phyloP scores from a whole-genome alignment of 2,888 invertebrate genomes.

The Myopa testacea region DNA sequence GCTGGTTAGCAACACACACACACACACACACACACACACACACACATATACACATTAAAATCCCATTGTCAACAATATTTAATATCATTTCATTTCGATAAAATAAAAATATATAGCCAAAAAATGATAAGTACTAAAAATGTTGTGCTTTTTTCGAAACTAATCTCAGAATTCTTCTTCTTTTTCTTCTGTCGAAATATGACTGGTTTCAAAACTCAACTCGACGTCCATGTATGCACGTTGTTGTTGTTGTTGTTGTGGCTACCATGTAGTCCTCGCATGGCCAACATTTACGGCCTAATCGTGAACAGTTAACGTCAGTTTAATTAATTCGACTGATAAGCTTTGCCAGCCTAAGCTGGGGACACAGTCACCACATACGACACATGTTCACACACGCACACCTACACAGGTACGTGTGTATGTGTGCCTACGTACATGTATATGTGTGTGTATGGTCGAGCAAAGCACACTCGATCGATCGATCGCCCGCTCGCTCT shows the following conservation, averaged over 20 bases:
- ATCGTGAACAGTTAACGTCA: slow-evolving; percentile 26
- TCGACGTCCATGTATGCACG: too few species aligned
- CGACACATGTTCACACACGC: neutral
- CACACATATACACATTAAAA: too few species aligned
- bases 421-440: neutral
- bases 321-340: slow-evolving; percentile 33
- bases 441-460: neutral
- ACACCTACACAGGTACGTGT: neutral
- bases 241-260: neutral
- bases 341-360: neutral
- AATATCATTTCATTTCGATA: too few species aligned
- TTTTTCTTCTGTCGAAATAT: too few species aligned
- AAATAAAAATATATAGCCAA: too few species aligned
- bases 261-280: neutral
- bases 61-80: too few species aligned
- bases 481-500: neutral
- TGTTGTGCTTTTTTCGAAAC: too few species aligned
- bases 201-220: too few species aligned
- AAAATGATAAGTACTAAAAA: too few species aligned
- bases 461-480: neutral
- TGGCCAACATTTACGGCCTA: slow-evolving; percentile 11
- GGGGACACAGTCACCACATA: neutral
- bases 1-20: too few species aligned
- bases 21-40: too few species aligned
- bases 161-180: too few species aligned